A percentile compares a stretch with the other conserved stretches of the same genome.
Conservation (phyloP, 2,888 invertebrate genomes). For the Malthinus flaveolus region DNA sequence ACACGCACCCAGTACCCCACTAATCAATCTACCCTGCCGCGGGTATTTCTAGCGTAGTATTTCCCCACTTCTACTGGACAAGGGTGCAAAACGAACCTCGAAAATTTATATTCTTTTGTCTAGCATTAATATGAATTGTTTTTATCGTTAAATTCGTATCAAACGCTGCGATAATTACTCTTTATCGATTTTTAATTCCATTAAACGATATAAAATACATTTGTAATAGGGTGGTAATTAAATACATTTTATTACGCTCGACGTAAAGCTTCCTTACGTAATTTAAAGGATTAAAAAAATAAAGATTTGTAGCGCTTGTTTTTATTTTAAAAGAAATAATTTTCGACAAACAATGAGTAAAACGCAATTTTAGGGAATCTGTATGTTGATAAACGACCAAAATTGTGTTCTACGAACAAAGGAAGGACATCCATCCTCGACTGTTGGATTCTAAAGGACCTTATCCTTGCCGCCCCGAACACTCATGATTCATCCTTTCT, state of each 20-base stretch:
- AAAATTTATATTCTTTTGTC: slow-evolving; percentile 29
- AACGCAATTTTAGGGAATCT: slow-evolving; percentile 18
- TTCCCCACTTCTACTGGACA: slow-evolving; percentile 35
- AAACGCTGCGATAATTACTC: slow-evolving; percentile 2
- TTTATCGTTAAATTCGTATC: slow-evolving; percentile 1
- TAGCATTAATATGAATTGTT: slow-evolving; percentile 21
- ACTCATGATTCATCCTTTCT: slow-evolving; percentile 53
- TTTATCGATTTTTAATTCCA: neutral
- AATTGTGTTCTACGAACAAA: slow-evolving; percentile 39
- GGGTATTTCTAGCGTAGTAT: slow-evolving; percentile 35
- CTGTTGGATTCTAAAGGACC: slow-evolving; percentile 45
- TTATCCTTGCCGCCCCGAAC: slow-evolving; percentile 49
- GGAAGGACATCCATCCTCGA: slow-evolving; percentile 41
- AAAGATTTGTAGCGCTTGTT: slow-evolving; percentile 7
- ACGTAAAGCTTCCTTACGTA: too few species aligned
- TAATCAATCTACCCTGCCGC: slow-evolving; percentile 51
- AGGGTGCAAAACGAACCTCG: slow-evolving; percentile 32
- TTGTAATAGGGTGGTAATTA: too few species aligned
- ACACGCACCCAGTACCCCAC: slow-evolving; percentile 51
- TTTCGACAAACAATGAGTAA: slow-evolving; percentile 17
- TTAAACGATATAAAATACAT: neutral
- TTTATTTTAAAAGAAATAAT: slow-evolving; percentile 10
- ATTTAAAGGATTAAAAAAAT: neutral
- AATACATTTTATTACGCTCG: too few species aligned
- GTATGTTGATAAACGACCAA: slow-evolving; percentile 37